These are phyloP conservation scores for Hylaeus volcanicus DNA, from an alignment of 1,140 invertebrate species.

Conservation along the genomic window DNA sequence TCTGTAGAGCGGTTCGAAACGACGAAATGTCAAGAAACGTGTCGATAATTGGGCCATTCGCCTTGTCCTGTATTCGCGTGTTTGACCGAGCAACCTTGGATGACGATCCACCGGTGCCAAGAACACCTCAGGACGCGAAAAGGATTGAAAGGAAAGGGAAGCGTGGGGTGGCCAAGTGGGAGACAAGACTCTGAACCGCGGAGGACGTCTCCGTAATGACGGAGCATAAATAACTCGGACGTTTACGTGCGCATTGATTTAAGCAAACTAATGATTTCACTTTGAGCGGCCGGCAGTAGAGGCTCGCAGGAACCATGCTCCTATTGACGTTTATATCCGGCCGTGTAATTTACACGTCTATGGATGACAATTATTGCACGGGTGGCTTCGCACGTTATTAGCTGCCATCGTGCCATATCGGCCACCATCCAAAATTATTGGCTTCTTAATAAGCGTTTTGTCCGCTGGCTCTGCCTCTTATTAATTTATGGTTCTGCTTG, in stretches of 20 bases:
- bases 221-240: constrained; percentile 80
- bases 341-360: constrained; percentile 79
- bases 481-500: constrained; percentile 14
- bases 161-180: constrained; percentile 38
- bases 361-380: constrained; percentile 76
- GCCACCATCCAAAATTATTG: constrained; percentile 37
- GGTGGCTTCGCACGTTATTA: constrained; percentile 52
- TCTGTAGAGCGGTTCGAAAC: too few relatives aligned
- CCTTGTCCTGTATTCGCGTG: background rate
- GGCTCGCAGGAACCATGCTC: constrained; percentile 69
- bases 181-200: constrained; percentile 55
- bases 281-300: constrained; percentile 74
- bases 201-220: constrained; percentile 79
- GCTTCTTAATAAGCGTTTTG: constrained; percentile 37
- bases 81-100: background rate
- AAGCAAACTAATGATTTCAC: constrained; percentile 82
- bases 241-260: constrained; percentile 81
- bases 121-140: constrained; percentile 24
- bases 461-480: background rate
- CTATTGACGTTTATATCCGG: constrained; percentile 80
- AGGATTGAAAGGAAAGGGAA: constrained; percentile 44
- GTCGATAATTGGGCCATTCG: too few relatives aligned
- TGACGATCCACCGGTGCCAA: constrained; percentile 24
- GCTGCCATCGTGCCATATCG: constrained; percentile 41
- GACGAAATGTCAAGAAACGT: too few relatives aligned